A percentile compares a stretch with the other conserved stretches of the same genome.
Conservation (phyloP, 2,113 vertebrate genomes). For the Rhinoderma darwinii region DNA sequence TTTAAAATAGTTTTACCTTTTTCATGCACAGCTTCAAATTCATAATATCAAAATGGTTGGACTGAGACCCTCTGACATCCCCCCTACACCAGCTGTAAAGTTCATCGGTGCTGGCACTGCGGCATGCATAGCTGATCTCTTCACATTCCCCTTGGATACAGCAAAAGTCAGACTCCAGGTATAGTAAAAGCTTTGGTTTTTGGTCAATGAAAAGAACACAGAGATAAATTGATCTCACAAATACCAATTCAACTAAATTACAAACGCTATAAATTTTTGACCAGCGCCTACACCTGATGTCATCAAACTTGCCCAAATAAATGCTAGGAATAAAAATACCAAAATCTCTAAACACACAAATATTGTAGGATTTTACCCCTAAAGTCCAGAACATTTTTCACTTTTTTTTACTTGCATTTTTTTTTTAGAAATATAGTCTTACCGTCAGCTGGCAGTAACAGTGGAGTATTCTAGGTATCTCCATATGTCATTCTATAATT, state of each 20-base stretch:
- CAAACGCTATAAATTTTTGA: background rate
- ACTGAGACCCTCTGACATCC: conserved; percentile 75
- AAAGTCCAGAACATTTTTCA: too few species aligned
- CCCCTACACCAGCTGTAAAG: conserved; percentile 79
- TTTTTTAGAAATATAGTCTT: too few species aligned
- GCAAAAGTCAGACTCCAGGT: conserved; percentile 88
- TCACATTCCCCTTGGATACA: conserved; percentile 87
- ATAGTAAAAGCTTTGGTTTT: conserved; percentile 30
- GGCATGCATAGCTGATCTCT: conserved; percentile 81
- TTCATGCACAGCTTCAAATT: background rate
- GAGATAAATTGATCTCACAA: background rate
- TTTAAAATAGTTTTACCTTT: background rate
- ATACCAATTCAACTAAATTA: background rate
- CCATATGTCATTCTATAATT: too few species aligned
- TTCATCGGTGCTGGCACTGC: conserved; percentile 82
- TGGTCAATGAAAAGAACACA: background rate
- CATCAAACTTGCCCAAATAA: background rate
- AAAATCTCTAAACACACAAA: background rate
- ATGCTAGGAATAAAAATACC: background rate
- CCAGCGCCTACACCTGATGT: background rate
- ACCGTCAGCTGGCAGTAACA: too few species aligned
- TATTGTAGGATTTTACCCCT: too few species aligned
- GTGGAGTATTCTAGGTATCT: too few species aligned
- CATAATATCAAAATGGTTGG: conserved; percentile 74
- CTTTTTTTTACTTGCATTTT: too few species aligned